These are phyloP conservation scores for Aplysina aerophoba DNA, from an alignment of 37 sponge, comb jelly and placozoan genomes.

Conservation along the genomic window DNA sequence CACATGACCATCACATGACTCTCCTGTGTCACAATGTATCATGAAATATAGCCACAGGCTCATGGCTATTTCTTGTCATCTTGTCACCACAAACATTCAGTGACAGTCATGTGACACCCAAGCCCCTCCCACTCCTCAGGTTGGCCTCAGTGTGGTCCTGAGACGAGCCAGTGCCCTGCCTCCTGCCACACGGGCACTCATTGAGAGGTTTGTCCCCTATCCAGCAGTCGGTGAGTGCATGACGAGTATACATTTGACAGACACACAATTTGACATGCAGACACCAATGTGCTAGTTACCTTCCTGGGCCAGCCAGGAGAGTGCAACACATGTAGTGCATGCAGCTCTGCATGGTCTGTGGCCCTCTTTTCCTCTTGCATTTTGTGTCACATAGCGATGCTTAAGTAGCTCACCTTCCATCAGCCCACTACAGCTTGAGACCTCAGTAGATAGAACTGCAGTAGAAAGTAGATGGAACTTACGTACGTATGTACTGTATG, in stretches of 20 bases:
- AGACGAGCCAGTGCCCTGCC: slow-evolving; percentile 55
- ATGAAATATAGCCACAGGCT: background rate
- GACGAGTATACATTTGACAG: too few species aligned
- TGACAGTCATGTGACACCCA: background rate
- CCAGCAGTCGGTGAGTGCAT: slow-evolving; percentile 77
- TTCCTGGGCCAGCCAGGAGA: background rate
- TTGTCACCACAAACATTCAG: too few species aligned
- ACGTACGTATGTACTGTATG: too few species aligned
- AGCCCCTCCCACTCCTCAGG: slow-evolving; percentile 29
- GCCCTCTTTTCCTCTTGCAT: too few species aligned
- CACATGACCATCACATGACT: background rate
- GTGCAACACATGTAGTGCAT: background rate
- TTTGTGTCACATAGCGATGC: too few species aligned
- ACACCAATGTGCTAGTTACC: background rate
- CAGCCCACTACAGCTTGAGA: too few species aligned
- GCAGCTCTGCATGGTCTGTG: too few species aligned
- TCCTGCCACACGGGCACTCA: slow-evolving; percentile 64
- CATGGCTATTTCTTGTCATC: background rate
- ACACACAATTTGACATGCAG: background rate
- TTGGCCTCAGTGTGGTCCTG: slow-evolving; percentile 57
- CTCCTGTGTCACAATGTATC: background rate
- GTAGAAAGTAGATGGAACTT: too few species aligned
- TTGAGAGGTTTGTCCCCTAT: slow-evolving; percentile 84
- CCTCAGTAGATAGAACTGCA: too few species aligned
- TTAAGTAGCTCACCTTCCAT: too few species aligned